Percentiles rank a stretch among this genome's conserved stretches.
Evolutionary conservation across 2,888 invertebrate genomes (phyloP).

Genomic region (Cactoblastis cactorum): DNA sequence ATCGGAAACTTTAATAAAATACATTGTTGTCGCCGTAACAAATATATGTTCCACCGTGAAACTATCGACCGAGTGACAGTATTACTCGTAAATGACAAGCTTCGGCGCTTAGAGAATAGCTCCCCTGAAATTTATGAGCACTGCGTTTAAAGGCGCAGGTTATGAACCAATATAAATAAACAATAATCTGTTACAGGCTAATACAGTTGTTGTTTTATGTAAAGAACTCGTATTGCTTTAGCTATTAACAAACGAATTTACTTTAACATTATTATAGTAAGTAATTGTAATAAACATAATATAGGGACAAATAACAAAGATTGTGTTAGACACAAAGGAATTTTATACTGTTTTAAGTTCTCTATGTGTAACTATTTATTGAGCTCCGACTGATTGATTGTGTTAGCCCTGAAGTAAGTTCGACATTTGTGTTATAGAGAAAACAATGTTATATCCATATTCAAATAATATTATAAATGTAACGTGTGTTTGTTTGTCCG

Average conservation of each 20-base stretch:
- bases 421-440: no score
- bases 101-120: constrained; percentile 12
- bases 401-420: no score
- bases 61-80: constrained; percentile 6
- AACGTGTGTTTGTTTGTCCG: no score
- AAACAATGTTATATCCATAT: no score
- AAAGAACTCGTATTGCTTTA: background rate
- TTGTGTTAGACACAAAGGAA: no score
- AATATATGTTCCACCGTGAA: constrained; percentile 3
- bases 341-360: no score
- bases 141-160: constrained; percentile 5
- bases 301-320: no score
- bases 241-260: background rate
- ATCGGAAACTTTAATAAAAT: constrained; percentile 7
- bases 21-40: constrained; percentile 7
- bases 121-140: constrained; percentile 8
- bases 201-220: background rate
- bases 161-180: constrained; percentile 11
- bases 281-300: no score
- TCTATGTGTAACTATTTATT: no score
- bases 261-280: background rate
- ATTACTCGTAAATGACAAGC: constrained; percentile 14
- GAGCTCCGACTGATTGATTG: no score
- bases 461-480: no score
- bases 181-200: constrained; percentile 9